Evolutionary conservation across 2,113 vertebrate species (phyloP), one percentile per base, ranked within the genome.

Genomic region (Poeciliopsis prolifica): DNA sequence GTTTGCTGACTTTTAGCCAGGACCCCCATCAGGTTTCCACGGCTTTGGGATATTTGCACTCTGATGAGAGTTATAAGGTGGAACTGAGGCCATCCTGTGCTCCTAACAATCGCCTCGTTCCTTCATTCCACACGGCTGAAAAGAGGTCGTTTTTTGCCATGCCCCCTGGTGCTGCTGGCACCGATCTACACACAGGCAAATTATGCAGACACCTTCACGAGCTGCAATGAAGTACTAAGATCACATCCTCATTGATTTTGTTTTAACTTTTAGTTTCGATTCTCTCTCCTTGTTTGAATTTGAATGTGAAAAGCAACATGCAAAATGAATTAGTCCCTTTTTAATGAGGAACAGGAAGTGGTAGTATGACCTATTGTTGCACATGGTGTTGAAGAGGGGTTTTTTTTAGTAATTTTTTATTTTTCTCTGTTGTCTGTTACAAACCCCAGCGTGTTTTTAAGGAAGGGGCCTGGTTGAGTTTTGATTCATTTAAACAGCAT

Each of bases 1-100:
- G 92, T 99, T 99, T 95, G 94, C 95, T 84, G 97, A 99, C 88
- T 99, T 99, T 95, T 99, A 98, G 93, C 94, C 85, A 6, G 86
- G 91, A 92, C 78, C 92, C 92, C 92, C 92, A 90, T 92, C 92
- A 91, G 94, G 95, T 94, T 94, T 97, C 94, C 90, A 90, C 88
- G 88, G 84, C 85, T 95, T 92, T 92, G 91, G 93, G 93, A 95
- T 89, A 94, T 96, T 96, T 96, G 95, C 95, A 96, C 96, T 97
- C 95, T 93, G 90, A 92, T 92, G 93, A 94, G 94, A 94, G 94
- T 94, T 91, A n/a, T n/a, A 92, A 94, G 94, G 95, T 96, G 95
- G 95, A 95, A 96, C 95, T 89, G 93, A 95, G 94, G 95, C 95
- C 93, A 86, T 96, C 93, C 92, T 93, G 87, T 95, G 91, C 95